Percentiles rank a stretch among this genome's conserved stretches.
Conservation (phyloP, 2,797 vertebrate species). For the Erethizon dorsatum region DNA sequence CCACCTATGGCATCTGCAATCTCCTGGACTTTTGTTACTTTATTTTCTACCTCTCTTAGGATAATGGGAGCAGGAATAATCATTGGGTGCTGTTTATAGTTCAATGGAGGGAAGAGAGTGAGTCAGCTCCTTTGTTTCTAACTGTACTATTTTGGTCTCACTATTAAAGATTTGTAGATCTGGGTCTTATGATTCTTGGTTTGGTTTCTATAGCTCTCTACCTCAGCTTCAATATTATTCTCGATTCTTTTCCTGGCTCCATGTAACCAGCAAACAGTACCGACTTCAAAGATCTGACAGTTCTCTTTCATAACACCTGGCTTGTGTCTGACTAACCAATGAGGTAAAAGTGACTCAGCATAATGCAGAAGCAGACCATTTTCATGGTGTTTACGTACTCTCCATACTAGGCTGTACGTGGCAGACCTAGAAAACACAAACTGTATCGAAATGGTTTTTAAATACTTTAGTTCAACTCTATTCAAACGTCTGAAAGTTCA, state of each 20-base stretch:
- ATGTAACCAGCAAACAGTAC: not conserved
- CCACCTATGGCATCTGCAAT: not conserved
- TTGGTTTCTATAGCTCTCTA: not conserved
- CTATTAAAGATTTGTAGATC: not conserved
- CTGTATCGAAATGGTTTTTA: not conserved
- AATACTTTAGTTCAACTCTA: not conserved
- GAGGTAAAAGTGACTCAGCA: not conserved
- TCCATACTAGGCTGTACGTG: not conserved
- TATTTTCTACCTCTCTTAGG: not conserved
- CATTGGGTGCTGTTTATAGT: not conserved
- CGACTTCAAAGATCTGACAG: not conserved
- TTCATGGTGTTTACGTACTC: not conserved
- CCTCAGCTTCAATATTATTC: not conserved
- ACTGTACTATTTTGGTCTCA: not conserved
- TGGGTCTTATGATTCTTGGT: not conserved
- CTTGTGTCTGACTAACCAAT: not conserved
- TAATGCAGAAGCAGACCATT: not conserved
- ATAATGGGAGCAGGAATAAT: not conserved
- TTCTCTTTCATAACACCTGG: not conserved
- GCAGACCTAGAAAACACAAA: not conserved
- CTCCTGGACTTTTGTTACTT: not conserved
- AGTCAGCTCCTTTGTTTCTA: not conserved
- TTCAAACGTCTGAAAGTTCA: not conserved
- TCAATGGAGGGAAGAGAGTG: not conserved
- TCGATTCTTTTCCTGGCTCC: not conserved